phyloP scores from a whole-genome alignment of 2,888 invertebrate genomes.

The Phalera bucephala region DNA sequence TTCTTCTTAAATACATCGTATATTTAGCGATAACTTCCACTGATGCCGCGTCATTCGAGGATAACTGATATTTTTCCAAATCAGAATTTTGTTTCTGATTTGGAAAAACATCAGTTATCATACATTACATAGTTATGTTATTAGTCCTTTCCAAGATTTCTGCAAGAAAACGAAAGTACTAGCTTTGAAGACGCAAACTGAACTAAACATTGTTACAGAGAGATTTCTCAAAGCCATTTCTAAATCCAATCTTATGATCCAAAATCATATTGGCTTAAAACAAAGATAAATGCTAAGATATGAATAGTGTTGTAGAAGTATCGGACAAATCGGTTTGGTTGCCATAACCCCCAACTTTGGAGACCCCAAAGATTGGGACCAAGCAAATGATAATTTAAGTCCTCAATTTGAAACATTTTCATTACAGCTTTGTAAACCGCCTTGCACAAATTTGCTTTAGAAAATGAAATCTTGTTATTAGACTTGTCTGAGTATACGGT shows the following conservation, averaged over 20 bases:
- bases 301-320: conserved; percentile 45
- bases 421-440: conserved; percentile 1
- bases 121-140: conserved; percentile 47
- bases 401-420: conserved; percentile 31
- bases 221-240: conserved; percentile 59
- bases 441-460: too few species aligned
- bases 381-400: conserved; percentile 43
- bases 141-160: conserved; percentile 48
- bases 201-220: conserved; percentile 62
- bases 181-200: conserved; percentile 60
- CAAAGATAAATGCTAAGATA: too few species aligned
- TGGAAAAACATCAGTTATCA: too few species aligned
- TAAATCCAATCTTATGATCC: conserved; percentile 49
- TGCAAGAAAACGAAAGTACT: conserved; percentile 59
- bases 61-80: conserved; percentile 41
- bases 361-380: conserved; percentile 55
- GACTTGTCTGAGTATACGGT: neutral
- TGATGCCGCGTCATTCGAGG: conserved; percentile 35
- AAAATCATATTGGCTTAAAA: conserved; percentile 65
- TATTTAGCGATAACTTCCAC: conserved; percentile 45
- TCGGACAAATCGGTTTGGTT: conserved; percentile 28
- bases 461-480: neutral
- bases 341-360: conserved; percentile 55
- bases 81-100: too few species aligned
- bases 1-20: conserved; percentile 53